Percentiles rank a stretch among this genome's conserved stretches.
Evolutionary conservation across 2,888 invertebrate species (phyloP).

Genomic region (Eupithecia subfuscata): DNA sequence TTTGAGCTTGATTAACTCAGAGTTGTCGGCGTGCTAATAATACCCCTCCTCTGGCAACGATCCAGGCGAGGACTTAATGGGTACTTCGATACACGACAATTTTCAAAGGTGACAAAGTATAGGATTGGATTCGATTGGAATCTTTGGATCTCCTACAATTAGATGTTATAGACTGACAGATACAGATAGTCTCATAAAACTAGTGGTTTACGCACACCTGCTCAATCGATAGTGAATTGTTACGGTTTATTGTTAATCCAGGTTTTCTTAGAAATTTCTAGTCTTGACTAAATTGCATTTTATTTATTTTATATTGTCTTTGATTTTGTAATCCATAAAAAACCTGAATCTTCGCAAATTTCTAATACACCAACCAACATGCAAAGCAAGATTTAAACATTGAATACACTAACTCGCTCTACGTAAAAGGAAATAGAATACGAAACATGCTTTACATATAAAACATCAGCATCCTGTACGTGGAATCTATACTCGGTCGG

Average conservation of each 20-base stretch:
- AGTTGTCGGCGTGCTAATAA: constrained; percentile 81
- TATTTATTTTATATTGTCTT: not conserved
- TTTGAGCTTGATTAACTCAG: constrained; percentile 83
- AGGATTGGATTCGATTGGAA: constrained; percentile 56
- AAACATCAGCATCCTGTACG: constrained; percentile 29
- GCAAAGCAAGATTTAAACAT: constrained; percentile 26
- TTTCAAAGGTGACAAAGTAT: constrained; percentile 75
- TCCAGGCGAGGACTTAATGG: constrained; percentile 81
- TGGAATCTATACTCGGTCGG: constrained; percentile 11
- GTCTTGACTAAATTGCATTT: not conserved
- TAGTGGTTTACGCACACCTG: not conserved
- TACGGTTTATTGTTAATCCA: not conserved
- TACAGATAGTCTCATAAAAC: not conserved
- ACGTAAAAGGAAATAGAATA: constrained; percentile 30
- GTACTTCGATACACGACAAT: constrained; percentile 80
- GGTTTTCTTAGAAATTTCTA: not conserved
- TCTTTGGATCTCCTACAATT: constrained; percentile 4
- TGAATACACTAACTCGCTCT: constrained; percentile 22
- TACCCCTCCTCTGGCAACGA: constrained; percentile 76
- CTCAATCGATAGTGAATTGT: not conserved
- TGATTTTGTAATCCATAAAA: no score
- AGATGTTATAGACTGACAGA: constrained; percentile 4
- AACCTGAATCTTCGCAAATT: not conserved
- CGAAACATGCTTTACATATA: constrained; percentile 31
- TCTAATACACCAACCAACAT: constrained; percentile 4